Percentiles rank a stretch among this genome's conserved stretches.
Evolutionary conservation across 2,797 vertebrate genomes (phyloP).

Genomic region (Halcyon chelicuti): DNA sequence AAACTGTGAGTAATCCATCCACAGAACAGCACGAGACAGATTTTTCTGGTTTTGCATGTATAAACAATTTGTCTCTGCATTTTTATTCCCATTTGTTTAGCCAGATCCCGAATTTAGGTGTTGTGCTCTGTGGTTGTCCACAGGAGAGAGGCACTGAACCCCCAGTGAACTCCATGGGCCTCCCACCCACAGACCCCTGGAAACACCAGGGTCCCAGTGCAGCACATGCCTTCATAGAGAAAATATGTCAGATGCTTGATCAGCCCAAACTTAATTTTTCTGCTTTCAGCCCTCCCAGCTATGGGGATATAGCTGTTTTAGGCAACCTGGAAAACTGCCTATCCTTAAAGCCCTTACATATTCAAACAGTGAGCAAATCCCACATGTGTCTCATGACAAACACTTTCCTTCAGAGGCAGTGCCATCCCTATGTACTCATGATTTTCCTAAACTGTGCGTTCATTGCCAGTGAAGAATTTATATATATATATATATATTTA

Average conservation of each 20-base stretch:
- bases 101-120: background rate
- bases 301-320: background rate
- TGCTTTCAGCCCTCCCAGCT: background rate
- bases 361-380: background rate
- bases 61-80: background rate
- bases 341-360: background rate
- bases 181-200: background rate
- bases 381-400: background rate
- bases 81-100: background rate
- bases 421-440: background rate
- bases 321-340: background rate
- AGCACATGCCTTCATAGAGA: background rate
- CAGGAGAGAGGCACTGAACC: background rate
- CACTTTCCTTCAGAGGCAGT: background rate
- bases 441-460: background rate
- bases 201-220: background rate
- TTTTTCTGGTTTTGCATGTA: background rate
- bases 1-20: background rate
- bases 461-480: background rate
- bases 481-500: too few relatives aligned
- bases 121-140: background rate
- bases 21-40: background rate
- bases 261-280: background rate
- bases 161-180: background rate
- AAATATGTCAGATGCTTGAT: background rate